These are phyloP conservation scores for Semaprochilodus insignis DNA, from an alignment of 2,797 vertebrate genomes.

Conservation along the genomic window DNA sequence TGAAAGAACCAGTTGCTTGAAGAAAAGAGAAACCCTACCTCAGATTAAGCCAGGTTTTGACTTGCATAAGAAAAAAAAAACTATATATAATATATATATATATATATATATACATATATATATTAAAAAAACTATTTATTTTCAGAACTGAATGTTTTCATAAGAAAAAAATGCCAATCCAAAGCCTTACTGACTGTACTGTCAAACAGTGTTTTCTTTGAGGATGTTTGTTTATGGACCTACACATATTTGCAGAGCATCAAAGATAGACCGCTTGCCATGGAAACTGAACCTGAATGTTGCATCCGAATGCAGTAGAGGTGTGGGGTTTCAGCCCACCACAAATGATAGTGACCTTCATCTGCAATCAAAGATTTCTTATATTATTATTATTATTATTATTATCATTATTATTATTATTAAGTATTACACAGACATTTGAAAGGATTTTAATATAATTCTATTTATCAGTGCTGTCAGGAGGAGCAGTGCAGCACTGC, in stretches of 20 bases:
- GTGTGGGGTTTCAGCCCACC: constrained; percentile 53
- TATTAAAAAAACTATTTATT: constrained; percentile 77
- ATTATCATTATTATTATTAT: constrained; percentile 55
- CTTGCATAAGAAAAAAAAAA: constrained; percentile 61
- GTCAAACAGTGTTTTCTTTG: constrained; percentile 67
- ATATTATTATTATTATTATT: constrained; percentile 50
- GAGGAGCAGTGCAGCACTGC: constrained; percentile 22
- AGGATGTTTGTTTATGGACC: constrained; percentile 75
- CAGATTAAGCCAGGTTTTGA: constrained; percentile 70
- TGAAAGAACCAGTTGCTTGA: constrained; percentile 54
- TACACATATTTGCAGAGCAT: constrained; percentile 69
- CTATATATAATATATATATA: constrained; percentile 54
- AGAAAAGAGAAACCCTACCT: constrained; percentile 62
- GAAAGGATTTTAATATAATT: constrained; percentile 60
- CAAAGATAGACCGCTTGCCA: constrained; percentile 72
- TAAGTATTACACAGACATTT: constrained; percentile 61
- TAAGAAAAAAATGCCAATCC: constrained; percentile 74
- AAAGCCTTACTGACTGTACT: constrained; percentile 82
- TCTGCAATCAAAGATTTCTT: constrained; percentile 71
- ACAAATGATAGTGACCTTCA: constrained; percentile 27
- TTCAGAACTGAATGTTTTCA: constrained; percentile 81
- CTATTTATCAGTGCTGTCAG: constrained; percentile 57
- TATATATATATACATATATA: constrained; percentile 58
- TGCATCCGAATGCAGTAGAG: constrained; percentile 64
- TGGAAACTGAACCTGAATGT: constrained; percentile 74